Evolutionary conservation across 2,888 invertebrate genomes (phyloP).

Genomic region (Geotrupes spiniger): DNA sequence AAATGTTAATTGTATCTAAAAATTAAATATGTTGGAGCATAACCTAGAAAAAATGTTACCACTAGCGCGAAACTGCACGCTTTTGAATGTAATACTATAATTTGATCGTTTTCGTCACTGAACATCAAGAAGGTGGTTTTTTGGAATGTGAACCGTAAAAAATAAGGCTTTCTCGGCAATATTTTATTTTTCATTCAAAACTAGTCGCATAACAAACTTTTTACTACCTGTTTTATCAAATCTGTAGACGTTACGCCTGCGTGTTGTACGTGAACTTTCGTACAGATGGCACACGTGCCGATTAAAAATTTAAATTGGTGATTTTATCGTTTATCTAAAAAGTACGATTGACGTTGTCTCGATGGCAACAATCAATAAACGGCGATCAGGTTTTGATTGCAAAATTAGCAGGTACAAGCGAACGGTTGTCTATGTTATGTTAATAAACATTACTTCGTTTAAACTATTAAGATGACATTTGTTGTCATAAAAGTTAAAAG

Average conservation of each 20-base stretch:
- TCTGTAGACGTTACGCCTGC: conserved; percentile 3
- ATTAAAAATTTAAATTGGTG: too few species aligned
- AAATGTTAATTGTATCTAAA: conserved; percentile 10
- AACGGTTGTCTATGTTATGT: too few species aligned
- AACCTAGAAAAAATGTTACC: conserved; percentile 13
- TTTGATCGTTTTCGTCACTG: neutral
- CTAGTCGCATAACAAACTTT: conserved; percentile 15
- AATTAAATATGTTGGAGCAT: conserved; percentile 5
- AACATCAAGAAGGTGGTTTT: neutral
- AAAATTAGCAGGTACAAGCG: too few species aligned
- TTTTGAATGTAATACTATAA: conserved; percentile 13
- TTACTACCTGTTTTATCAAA: conserved; percentile 20
- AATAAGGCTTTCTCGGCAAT: conserved; percentile 14
- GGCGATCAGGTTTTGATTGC: too few species aligned
- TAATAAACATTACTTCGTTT: too few species aligned
- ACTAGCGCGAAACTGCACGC: too few species aligned
- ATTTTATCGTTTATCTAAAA: too few species aligned
- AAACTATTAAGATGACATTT: too few species aligned
- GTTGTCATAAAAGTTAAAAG: too few species aligned
- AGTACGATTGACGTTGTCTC: too few species aligned
- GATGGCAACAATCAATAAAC: too few species aligned
- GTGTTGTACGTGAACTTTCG: neutral
- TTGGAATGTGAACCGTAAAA: conserved; percentile 10
- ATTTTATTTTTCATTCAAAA: conserved; percentile 20
- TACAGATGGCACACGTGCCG: neutral